phyloP scores from a whole-genome alignment of 2,113 vertebrate genomes.

The Vulpes vulpes region DNA sequence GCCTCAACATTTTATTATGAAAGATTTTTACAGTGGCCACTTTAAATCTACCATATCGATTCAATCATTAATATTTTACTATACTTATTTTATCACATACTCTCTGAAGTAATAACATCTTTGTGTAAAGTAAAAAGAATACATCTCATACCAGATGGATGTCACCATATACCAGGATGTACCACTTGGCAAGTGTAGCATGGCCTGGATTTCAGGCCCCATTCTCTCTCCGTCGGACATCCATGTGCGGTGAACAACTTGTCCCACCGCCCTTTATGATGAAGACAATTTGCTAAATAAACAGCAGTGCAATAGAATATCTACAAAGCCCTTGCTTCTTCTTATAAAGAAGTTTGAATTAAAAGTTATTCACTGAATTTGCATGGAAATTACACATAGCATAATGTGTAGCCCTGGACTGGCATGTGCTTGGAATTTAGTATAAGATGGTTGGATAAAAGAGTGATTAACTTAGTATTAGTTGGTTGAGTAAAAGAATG shows the following conservation, averaged over 20 bases:
- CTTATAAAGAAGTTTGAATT: neutral
- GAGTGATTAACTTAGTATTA: neutral
- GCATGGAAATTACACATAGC: rapidly evolving
- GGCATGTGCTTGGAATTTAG: neutral
- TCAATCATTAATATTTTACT: neutral
- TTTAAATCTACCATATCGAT: neutral
- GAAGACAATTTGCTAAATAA: neutral
- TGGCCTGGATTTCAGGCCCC: neutral
- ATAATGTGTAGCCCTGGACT: neutral
- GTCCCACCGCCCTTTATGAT: neutral
- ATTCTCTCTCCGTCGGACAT: neutral
- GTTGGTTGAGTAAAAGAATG: neutral
- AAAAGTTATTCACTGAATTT: neutral
- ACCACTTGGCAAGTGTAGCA: neutral
- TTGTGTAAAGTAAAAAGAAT: neutral
- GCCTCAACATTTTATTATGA: neutral
- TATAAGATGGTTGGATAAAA: neutral
- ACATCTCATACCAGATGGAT: neutral
- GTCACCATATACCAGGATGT: too few relatives aligned
- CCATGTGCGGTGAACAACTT: neutral
- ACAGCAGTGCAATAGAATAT: neutral
- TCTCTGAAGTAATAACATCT: neutral
- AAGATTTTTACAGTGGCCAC: neutral
- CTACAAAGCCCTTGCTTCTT: neutral
- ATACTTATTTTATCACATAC: neutral